A percentile compares a stretch with the other conserved stretches of the same genome.
Conservation (phyloP, 1,140 invertebrate genomes). For the Dendroctonus valens region DNA sequence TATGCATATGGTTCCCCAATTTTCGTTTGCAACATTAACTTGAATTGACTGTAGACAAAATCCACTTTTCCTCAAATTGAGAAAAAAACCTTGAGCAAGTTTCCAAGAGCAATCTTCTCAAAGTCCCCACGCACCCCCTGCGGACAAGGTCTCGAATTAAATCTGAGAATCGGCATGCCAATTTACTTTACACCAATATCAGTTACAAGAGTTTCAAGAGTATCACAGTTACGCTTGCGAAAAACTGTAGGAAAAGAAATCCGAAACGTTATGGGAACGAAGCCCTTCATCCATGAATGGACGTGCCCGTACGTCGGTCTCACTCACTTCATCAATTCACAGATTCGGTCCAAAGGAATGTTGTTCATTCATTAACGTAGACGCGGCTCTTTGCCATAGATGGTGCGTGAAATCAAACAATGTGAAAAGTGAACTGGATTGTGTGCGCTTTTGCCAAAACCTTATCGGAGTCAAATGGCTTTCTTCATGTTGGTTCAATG, state of each 20-base stretch:
- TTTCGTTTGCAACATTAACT: too few relatives aligned
- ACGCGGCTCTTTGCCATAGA: not conserved
- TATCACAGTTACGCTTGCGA: slow-evolving; percentile 31
- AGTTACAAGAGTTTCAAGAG: slow-evolving; percentile 22
- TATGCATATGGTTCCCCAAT: too few relatives aligned
- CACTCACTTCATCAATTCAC: slow-evolving; percentile 10
- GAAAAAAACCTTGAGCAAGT: too few relatives aligned
- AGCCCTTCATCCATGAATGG: slow-evolving; percentile 43
- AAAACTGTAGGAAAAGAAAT: slow-evolving; percentile 24
- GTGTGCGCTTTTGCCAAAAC: not conserved
- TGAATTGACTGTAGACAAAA: too few relatives aligned
- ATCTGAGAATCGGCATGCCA: not conserved
- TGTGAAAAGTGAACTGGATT: not conserved
- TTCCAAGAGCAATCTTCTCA: not conserved
- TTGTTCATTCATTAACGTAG: slow-evolving; percentile 21
- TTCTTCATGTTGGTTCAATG: too few relatives aligned
- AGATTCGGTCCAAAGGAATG: slow-evolving; percentile 26
- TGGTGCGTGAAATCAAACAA: slow-evolving; percentile 11
- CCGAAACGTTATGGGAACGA: slow-evolving; percentile 37
- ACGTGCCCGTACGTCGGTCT: slow-evolving; percentile 1
- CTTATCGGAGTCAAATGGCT: too few relatives aligned
- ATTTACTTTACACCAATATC: slow-evolving; percentile 18
- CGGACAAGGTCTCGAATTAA: too few relatives aligned
- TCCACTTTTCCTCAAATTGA: too few relatives aligned
- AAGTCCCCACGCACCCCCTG: not conserved